Conservation (phyloP, 2,113 vertebrate species). For the Brachyhypopomus gauderio region DNA sequence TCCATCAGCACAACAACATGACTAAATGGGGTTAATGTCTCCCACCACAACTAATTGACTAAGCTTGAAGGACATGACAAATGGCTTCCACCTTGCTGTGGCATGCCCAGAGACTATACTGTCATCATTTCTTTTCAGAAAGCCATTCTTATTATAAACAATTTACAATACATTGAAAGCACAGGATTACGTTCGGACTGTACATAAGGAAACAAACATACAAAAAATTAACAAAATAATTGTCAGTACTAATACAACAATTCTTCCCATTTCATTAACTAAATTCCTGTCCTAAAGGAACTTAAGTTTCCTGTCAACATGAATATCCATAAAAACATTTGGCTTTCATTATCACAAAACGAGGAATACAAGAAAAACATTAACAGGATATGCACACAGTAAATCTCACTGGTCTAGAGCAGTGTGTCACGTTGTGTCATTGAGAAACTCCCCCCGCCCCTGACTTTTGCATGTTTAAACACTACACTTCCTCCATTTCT, state of each 20-base stretch:
- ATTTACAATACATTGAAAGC: not conserved
- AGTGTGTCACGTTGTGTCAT: not conserved
- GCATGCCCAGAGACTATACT: not conserved
- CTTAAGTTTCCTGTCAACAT: not conserved
- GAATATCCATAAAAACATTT: not conserved
- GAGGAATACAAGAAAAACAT: not conserved
- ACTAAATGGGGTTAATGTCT: conserved; percentile 37
- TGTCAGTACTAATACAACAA: no score
- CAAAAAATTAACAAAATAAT: not conserved
- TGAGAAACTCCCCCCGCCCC: conserved; percentile 25
- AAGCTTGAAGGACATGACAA: not conserved
- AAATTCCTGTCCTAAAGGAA: no score
- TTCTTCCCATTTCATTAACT: no score
- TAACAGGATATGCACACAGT: not conserved
- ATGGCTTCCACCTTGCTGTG: conserved; percentile 27
- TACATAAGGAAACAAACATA: not conserved
- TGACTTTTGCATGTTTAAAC: conserved; percentile 34
- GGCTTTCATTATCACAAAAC: not conserved
- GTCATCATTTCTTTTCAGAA: not conserved
- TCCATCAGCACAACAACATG: conserved; percentile 30
- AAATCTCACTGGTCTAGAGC: not conserved
- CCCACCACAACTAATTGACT: conserved; percentile 27
- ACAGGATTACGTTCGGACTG: not conserved
- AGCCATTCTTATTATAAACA: not conserved
- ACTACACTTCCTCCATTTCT: conserved; percentile 4